A percentile compares a stretch with the other conserved stretches of the same genome.
These are phyloP conservation scores for Halcyon chelicuti DNA, from an alignment of 2,797 vertebrate genomes.

Conservation along the genomic window DNA sequence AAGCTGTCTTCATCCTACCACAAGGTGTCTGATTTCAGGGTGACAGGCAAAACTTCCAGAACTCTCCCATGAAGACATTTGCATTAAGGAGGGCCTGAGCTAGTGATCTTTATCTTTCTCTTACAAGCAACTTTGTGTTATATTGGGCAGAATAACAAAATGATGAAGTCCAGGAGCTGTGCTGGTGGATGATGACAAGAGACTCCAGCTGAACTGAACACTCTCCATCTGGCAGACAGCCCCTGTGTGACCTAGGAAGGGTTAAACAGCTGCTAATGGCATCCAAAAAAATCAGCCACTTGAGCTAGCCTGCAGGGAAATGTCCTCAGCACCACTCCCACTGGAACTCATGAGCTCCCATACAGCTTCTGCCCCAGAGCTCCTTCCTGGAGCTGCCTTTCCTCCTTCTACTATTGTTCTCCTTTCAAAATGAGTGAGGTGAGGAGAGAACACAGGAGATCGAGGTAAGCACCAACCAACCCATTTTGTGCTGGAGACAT, in stretches of 20 bases:
- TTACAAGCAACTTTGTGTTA: not conserved
- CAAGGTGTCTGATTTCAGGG: not conserved
- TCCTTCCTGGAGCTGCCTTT: not conserved
- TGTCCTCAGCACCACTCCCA: not conserved
- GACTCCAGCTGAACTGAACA: not conserved
- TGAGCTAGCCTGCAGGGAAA: not conserved
- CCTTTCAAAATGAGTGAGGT: not conserved
- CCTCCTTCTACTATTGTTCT: not conserved
- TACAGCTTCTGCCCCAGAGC: not conserved
- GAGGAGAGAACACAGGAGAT: not conserved
- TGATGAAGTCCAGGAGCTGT: not conserved
- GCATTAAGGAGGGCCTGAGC: not conserved
- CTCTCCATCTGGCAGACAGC: not conserved
- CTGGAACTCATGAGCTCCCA: not conserved
- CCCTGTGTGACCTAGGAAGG: not conserved
- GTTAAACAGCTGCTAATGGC: not conserved
- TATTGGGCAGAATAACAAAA: not conserved
- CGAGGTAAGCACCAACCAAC: rapidly evolving
- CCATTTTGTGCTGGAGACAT: rapidly evolving
- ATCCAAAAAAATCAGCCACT: not conserved
- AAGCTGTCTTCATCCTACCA: not conserved
- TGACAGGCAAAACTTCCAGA: not conserved
- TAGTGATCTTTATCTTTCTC: not conserved
- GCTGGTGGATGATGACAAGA: not conserved
- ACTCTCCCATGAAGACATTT: not conserved